Percentiles rank a stretch among this genome's conserved stretches.
Evolutionary conservation across 2,888 invertebrate genomes (phyloP).

Genomic region (Apotomis betuletana): DNA sequence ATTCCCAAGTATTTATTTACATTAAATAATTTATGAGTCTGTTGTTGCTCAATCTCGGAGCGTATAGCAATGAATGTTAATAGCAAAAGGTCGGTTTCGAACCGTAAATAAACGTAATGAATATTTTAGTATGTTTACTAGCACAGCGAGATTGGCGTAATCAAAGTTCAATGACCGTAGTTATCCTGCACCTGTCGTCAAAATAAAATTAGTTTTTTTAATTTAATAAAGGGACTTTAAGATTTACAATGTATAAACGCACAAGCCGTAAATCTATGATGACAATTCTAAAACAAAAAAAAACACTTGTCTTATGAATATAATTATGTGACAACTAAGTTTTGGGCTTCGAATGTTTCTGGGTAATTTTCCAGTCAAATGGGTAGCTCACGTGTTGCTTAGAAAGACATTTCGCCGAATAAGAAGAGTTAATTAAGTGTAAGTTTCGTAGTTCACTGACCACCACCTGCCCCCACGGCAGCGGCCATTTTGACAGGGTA

Average conservation of each 20-base stretch:
- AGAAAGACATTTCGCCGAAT: conserved; percentile 25
- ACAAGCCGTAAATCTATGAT: too few species aligned
- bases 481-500: conserved; percentile 11
- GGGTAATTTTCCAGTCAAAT: conserved; percentile 6
- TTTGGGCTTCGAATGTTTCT: not conserved
- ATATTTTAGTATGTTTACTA: conserved; percentile 11
- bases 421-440: conserved; percentile 33
- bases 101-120: conserved; percentile 16
- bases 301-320: too few species aligned
- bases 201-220: not conserved
- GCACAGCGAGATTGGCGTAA: not conserved
- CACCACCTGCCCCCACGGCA: not conserved
- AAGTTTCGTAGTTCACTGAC: conserved; percentile 24
- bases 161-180: conserved; percentile 2
- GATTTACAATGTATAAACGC: too few species aligned
- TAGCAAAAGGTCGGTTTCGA: conserved; percentile 4
- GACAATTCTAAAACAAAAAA: too few species aligned
- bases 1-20: conserved; percentile 30
- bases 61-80: conserved; percentile 27
- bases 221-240: too few species aligned
- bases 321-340: too few species aligned
- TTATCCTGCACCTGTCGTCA: conserved; percentile 21
- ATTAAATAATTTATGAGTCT: conserved; percentile 19
- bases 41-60: conserved; percentile 27
- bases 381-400: not conserved